Evolutionary conservation across 1,140 invertebrate species (phyloP).

Genomic region (Bombus superbus): DNA sequence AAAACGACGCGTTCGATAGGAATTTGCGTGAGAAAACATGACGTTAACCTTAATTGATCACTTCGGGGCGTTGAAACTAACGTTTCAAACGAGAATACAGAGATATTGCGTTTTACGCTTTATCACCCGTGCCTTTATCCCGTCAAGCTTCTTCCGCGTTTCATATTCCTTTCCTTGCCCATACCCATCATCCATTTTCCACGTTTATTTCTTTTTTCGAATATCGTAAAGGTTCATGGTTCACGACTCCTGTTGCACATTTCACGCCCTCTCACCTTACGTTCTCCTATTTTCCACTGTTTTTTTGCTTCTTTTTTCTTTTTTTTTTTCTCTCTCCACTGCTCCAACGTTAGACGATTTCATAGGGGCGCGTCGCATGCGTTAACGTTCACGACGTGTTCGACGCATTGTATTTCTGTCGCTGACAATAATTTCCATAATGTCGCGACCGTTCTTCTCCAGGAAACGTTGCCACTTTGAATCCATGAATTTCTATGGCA

Average conservation of each 20-base stretch:
- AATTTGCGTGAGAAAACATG: neutral
- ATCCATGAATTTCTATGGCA: too few species aligned
- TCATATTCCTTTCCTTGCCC: slow-evolving; percentile 25
- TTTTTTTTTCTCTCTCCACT: too few species aligned
- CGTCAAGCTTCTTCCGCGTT: neutral
- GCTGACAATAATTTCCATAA: neutral
- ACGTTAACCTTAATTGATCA: neutral
- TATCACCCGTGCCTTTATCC: neutral
- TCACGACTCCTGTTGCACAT: slow-evolving; percentile 46
- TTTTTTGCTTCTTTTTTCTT: too few species aligned
- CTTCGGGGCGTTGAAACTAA: neutral
- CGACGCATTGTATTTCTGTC: neutral
- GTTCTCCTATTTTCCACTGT: neutral
- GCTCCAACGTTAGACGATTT: neutral
- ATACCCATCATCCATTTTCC: slow-evolving; percentile 50
- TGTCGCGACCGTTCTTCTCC: neutral
- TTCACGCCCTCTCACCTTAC: slow-evolving; percentile 20
- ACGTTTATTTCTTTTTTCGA: slow-evolving; percentile 66
- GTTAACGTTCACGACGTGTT: neutral
- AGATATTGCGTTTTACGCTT: slow-evolving; percentile 13
- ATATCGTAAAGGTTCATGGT: slow-evolving; percentile 74
- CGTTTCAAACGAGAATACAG: neutral
- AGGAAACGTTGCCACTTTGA: too few species aligned
- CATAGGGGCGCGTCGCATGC: too few species aligned
- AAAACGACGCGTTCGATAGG: neutral